Conservation (phyloP, 2,888 invertebrate species). For the Cactoblastis cactorum region DNA sequence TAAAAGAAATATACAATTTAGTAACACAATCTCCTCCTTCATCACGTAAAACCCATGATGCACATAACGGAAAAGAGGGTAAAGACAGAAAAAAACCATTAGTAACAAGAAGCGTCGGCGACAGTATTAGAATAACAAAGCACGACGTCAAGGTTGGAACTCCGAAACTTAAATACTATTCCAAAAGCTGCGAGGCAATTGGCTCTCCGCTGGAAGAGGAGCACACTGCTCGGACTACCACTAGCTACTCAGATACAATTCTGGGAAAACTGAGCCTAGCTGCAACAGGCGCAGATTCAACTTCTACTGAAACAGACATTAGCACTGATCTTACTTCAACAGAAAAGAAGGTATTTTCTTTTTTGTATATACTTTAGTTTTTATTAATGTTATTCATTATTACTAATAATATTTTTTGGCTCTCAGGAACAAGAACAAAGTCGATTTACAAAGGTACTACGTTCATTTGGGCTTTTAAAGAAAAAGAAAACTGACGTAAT, state of each 20-base stretch:
- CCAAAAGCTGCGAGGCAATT: conserved; percentile 68
- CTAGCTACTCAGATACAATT: conserved; percentile 57
- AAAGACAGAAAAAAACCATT: conserved; percentile 27
- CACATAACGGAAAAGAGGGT: no score
- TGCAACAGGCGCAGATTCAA: conserved; percentile 37
- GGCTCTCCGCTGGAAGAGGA: conserved; percentile 42
- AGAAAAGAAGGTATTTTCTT: conserved; percentile 34
- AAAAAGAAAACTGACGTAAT: conserved; percentile 46
- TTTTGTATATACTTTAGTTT: background rate
- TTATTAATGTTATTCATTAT: background rate
- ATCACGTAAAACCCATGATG: conserved; percentile 27
- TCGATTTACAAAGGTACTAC: conserved; percentile 46
- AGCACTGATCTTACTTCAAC: conserved; percentile 31
- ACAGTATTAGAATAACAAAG: conserved; percentile 38
- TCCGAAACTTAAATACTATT: conserved; percentile 48
- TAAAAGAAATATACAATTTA: conserved; percentile 60
- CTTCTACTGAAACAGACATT: conserved; percentile 37
- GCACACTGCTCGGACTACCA: conserved; percentile 37
- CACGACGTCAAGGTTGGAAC: conserved; percentile 59
- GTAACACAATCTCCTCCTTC: conserved; percentile 47
- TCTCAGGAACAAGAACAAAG: conserved; percentile 34
- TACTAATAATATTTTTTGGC: background rate
- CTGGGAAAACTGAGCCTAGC: conserved; percentile 54
- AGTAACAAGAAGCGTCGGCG: conserved; percentile 51
- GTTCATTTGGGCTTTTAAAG: conserved; percentile 48